Conservation (phyloP, 1,140 invertebrate genomes). For the Drosophila sulfurigaster region DNA sequence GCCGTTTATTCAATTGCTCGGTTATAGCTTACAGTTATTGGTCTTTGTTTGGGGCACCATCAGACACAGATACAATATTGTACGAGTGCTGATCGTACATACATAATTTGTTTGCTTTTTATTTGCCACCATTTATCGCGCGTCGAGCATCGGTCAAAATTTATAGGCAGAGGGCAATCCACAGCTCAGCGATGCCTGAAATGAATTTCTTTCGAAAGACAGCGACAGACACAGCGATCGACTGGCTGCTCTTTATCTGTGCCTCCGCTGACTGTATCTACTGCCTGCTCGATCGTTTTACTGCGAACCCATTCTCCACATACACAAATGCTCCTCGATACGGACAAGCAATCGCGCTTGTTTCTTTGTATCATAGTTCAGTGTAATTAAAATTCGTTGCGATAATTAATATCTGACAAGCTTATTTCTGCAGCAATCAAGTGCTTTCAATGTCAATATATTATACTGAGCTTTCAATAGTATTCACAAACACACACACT, state of each 20-base stretch:
- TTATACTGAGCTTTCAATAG: constrained; percentile 35
- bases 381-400: constrained; percentile 76
- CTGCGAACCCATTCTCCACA: constrained; percentile 40
- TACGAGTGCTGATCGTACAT: constrained; percentile 1
- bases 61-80: constrained; percentile 20
- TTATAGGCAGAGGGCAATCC: constrained; percentile 61
- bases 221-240: constrained; percentile 5
- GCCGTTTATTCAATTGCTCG: constrained; percentile 43
- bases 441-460: constrained; percentile 59
- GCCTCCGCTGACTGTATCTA: constrained; percentile 8
- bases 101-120: constrained; percentile 49
- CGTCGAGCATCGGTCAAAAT: constrained; percentile 60
- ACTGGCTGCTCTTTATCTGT: constrained; percentile 43
- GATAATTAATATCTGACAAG: constrained; percentile 80
- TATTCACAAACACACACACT: not conserved
- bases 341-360: constrained; percentile 32
- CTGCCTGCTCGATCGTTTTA: constrained; percentile 54
- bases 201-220: constrained; percentile 65
- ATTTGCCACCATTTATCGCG: constrained; percentile 63
- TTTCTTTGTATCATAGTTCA: constrained; percentile 43
- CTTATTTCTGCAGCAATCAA: constrained; percentile 72
- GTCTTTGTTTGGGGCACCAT: constrained; percentile 43
- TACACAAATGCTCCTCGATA: constrained; percentile 9
- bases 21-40: constrained; percentile 49
- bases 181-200: constrained; percentile 69